Conservation (phyloP, 2,888 invertebrate species). For the Ariolimax columbianus region DNA sequence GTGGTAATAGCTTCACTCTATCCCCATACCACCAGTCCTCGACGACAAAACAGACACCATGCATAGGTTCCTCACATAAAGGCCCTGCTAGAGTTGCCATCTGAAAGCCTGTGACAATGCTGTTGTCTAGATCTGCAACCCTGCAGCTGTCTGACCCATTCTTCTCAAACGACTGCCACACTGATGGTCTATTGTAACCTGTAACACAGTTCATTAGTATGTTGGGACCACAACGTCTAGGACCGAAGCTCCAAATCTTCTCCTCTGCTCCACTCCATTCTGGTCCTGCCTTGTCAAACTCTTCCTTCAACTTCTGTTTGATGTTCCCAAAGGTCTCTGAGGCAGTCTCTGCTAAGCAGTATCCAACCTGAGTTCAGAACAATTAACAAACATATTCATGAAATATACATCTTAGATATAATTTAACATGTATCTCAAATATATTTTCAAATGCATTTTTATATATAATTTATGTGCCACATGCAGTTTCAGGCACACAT, state of each 20-base stretch:
- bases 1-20: not conserved
- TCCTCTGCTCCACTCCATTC: conserved; percentile 79
- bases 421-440: too few species aligned
- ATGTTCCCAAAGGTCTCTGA: conserved; percentile 73
- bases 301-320: conserved; percentile 82
- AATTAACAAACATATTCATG: too few species aligned
- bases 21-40: conserved; percentile 85
- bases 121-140: conserved; percentile 82
- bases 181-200: conserved; percentile 83
- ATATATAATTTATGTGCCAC: too few species aligned
- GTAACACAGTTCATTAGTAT: conserved; percentile 89
- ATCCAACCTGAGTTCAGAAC: conserved; percentile 63
- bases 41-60: conserved; percentile 91
- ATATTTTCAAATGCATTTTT: too few species aligned
- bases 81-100: conserved; percentile 93
- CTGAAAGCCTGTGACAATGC: conserved; percentile 78
- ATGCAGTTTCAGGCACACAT: too few species aligned
- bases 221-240: conserved; percentile 92
- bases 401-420: too few species aligned
- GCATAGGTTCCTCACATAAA: conserved; percentile 97
- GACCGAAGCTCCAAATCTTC: conserved; percentile 93
- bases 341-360: conserved; percentile 55
- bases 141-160: conserved; percentile 35
- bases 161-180: conserved; percentile 71
- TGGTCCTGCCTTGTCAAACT: conserved; percentile 83